These are phyloP conservation scores for Parotocinclus haroldoi DNA, from an alignment of 2,797 vertebrate species.

Conservation along the genomic window DNA sequence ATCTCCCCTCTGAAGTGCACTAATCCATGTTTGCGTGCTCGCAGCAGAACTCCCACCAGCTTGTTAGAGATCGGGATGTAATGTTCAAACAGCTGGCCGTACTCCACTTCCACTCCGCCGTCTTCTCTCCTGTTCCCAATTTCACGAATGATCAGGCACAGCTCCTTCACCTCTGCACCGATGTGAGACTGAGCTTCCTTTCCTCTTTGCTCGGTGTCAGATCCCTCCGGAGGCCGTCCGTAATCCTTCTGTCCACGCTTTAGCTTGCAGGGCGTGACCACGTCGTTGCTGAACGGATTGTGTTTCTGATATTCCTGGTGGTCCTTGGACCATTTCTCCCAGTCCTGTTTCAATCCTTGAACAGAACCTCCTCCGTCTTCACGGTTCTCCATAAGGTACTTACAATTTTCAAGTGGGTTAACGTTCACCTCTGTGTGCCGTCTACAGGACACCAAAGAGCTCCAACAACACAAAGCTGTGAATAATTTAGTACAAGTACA, in stretches of 20 bases:
- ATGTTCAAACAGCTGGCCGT: constrained; percentile 80
- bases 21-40: constrained; percentile 82
- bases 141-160: constrained; percentile 75
- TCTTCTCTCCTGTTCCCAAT: constrained; percentile 67
- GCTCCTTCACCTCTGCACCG: constrained; percentile 77
- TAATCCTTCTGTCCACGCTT: constrained; percentile 71
- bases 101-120: constrained; percentile 67
- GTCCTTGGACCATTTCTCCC: constrained; percentile 83
- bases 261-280: constrained; percentile 48
- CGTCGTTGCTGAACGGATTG: constrained; percentile 80
- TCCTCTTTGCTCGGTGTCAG: constrained; percentile 82
- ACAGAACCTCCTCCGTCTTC: constrained; percentile 59
- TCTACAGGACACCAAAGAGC: constrained; percentile 3
- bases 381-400: constrained; percentile 46
- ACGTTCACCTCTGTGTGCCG: constrained; percentile 8
- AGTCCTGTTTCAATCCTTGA: constrained; percentile 76
- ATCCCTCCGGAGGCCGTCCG: constrained; percentile 78
- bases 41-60: constrained; percentile 82
- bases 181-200: constrained; percentile 78
- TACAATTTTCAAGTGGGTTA: constrained; percentile 13
- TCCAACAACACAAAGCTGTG: constrained; percentile 22
- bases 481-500: constrained; percentile 39
- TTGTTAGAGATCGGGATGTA: constrained; percentile 89
- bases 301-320: constrained; percentile 77
- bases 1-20: constrained; percentile 88